Base-by-base conservation (phyloP, 2,113 vertebrate genomes). In the Pseudorectes ferrugineus region DNA sequence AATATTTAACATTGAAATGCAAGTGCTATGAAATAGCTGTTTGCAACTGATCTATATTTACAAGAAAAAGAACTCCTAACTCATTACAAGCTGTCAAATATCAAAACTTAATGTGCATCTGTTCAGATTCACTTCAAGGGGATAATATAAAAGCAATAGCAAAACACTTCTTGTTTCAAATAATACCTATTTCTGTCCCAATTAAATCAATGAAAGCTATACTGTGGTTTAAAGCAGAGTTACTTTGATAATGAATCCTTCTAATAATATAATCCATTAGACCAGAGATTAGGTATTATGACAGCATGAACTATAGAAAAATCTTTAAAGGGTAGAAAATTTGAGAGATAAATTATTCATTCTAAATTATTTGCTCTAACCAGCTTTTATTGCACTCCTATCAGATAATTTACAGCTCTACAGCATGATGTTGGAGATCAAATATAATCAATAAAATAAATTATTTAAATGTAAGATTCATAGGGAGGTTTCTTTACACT, bases 311-410 rank as follows among this genome's bases (percentile, higher is more conserved):
- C 52, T 87, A 57, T 55, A 71, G 88, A 89, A 92, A 96, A 93
- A 80, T 78, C 74, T 88, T 83, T 91, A 84, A 9, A 62, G 20
- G 15, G 9, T 75, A 48, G 48, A 84, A 94, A 91, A 89, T 72
- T 48, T 81, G 40, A 81, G 19, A 36, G 40, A 84, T 86, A 84
- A 92, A 91, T 93, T 94, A 95, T 92, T 93, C 8, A 81, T 81
- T 93, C 14, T 49, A 86, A 95, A 70, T 77, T 91, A 77, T 92
- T 88, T 91, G 42, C 36, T 87, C 38, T 77, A 70, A 63, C 21
- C 11, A 52, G 16, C 31, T 82, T 83, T 92, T 74, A 66, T 62
- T 73, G 31, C 28, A 61, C 5, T 77, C 9, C 18, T 77, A 58
- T 73, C 43, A 62, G 36, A 57, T 74, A 58, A 0, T 66, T 80